Percentiles rank a stretch among this genome's conserved stretches.
These are phyloP conservation scores for Dinoponera quadriceps DNA, from an alignment of 1,140 invertebrate genomes.

Conservation along the genomic window DNA sequence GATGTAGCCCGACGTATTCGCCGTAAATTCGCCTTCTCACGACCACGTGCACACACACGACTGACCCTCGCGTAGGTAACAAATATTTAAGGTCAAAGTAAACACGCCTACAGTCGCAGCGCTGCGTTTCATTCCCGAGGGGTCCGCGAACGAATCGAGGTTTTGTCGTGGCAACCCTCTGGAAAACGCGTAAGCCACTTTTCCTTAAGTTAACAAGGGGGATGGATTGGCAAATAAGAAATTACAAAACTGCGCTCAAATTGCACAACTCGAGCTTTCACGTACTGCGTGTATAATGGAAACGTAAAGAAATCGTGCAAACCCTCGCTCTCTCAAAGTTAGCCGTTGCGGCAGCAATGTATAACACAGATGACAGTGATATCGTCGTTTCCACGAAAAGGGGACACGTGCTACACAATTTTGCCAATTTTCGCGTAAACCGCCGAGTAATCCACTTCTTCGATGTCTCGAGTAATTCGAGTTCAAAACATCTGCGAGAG, in stretches of 20 bases:
- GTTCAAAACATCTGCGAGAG: background rate
- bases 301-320: constrained; percentile 40
- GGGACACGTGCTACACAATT: background rate
- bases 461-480: background rate
- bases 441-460: background rate
- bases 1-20: background rate
- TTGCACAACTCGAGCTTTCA: constrained; percentile 50
- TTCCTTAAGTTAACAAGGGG: constrained; percentile 63
- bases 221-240: constrained; percentile 64
- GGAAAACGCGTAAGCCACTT: constrained; percentile 66
- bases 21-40: constrained; percentile 11
- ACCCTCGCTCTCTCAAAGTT: constrained; percentile 25
- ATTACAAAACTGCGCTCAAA: constrained; percentile 61
- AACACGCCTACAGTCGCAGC: constrained; percentile 56
- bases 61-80: constrained; percentile 40
- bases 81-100: constrained; percentile 65
- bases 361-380: background rate
- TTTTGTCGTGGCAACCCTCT: constrained; percentile 56
- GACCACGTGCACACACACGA: constrained; percentile 9
- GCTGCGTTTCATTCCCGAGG: constrained; percentile 47
- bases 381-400: constrained; percentile 5
- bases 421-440: background rate
- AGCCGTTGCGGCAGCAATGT: background rate
- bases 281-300: constrained; percentile 18
- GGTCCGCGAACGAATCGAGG: constrained; percentile 37